Evolutionary conservation across 92 coral and sea anemone species (phyloP).

Genomic region (Umimayanthus chanpuru): DNA sequence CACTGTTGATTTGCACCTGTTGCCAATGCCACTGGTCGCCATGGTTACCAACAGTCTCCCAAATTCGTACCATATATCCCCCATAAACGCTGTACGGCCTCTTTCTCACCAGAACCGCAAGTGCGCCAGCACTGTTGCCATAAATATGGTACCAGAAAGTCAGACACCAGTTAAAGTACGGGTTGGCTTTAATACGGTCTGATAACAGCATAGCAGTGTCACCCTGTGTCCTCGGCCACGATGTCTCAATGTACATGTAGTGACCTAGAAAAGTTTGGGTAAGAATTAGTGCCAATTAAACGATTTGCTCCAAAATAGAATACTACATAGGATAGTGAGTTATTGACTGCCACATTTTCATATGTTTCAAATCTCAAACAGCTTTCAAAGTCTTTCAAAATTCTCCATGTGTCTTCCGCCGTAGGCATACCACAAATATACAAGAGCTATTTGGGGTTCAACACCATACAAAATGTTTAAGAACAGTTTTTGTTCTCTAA

Average conservation of each 20-base stretch:
- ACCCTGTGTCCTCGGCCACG: conserved; percentile 75
- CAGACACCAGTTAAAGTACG: conserved; percentile 81
- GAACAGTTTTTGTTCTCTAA: too few species aligned
- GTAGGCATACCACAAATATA: too few species aligned
- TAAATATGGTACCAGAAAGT: conserved; percentile 94
- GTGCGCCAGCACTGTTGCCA: conserved; percentile 84
- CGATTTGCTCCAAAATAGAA: neutral
- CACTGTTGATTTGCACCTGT: conserved; percentile 75
- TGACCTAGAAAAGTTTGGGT: conserved; percentile 62
- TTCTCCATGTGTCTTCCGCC: too few species aligned
- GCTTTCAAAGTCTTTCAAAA: too few species aligned
- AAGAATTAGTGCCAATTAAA: too few species aligned
- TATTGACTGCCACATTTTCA: too few species aligned
- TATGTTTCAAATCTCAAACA: too few species aligned
- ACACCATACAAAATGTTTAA: too few species aligned
- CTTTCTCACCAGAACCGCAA: conserved; percentile 52
- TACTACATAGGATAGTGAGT: too few species aligned
- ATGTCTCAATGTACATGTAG: conserved; percentile 84
- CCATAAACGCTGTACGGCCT: conserved; percentile 56
- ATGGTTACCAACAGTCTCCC: conserved; percentile 65
- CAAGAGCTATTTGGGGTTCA: too few species aligned
- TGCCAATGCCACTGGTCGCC: conserved; percentile 83
- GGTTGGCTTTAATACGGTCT: conserved; percentile 74
- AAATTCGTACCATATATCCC: conserved; percentile 53
- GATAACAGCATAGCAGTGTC: conserved; percentile 82